Base-by-base conservation (phyloP, 2,113 vertebrate genomes). In the Hyla sarda region DNA sequence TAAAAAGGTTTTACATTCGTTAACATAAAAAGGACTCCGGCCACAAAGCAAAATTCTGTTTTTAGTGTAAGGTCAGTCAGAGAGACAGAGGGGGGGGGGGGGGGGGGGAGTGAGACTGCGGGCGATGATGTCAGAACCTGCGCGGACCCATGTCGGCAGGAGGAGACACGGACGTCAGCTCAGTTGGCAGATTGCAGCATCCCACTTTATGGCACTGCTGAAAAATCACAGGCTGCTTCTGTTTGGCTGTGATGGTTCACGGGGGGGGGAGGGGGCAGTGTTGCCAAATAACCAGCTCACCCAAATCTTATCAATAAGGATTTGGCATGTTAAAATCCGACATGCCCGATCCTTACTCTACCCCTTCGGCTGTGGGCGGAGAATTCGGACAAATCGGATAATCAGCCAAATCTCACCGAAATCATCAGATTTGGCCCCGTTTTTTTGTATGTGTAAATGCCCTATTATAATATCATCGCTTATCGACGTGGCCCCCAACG, bases 1-100 rank as follows among this genome's bases (percentile, higher is more conserved):
- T 41, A 41, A 71, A 41, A 71, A 69, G 32, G 37, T 48, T 60
- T 76, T 84, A 84, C 82, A 84, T 84, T 84, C 82, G 76, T 76
- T 58, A 83, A 71, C 13, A 50, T 30, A 67, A 37, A 82, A 71
- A 50, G 34, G 6, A 52, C 37, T 72, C 81, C 48, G 45, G 65
- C 65, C 54, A 45, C 58, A 60, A 78, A 78, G 52, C 30, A 34
- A 21, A n/a, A 41, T 37, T 58, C 54, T 41, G 54, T 13, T 62
- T 21, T 7, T 10, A 12, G 5, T n/a, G 54, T 80, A 3, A 25
- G 23, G 30, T 78, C 30, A 21, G 11, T 10, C 5, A 12, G 32
- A 14, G 72, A n/a, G 41, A 41, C 41, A 5, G 41, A 41, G 41
- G 41, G 41, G n/a, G n/a, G n/a, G n/a, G n/a, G n/a, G n/a, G n/a